Base-by-base conservation (phyloP, 2,888 invertebrate species). In the Pyrrhia umbra region DNA sequence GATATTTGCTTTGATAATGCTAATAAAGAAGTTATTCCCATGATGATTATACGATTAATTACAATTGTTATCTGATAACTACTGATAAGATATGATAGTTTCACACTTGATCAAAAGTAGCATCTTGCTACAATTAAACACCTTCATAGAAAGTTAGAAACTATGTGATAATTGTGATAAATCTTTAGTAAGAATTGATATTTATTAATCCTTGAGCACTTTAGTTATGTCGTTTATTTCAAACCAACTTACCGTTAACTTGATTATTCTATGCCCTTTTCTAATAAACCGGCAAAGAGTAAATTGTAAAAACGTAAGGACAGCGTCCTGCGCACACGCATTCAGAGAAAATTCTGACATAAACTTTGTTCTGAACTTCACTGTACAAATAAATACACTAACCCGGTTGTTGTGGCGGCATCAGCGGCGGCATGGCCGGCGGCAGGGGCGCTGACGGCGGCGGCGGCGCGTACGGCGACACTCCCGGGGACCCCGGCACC, bases 381-480 rank as follows among this genome's bases (percentile, higher is more conserved):
- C 74, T 58, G 18, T 25, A 42, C 2, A 46, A 46, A 51, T 5
- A 55, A 55, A 58, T 55, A 9, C 57, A 72, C 93, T 93, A 69
- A 95, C 95, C 94, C 67, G 94, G 93, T 82, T 92, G 92, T 81
- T 90, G 95, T 52, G 88, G 95, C 81, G 88, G 95, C 86, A 88
- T 85, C 63, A 93, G 90, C 69, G 95, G 96, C 58, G 95, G 95
- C 90, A 95, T 93, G 34, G 93, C 90, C 84, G 80, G 95, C 86
- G 78, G 95, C 90, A 85, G 96, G 91, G 86, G 96, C 91, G 96
- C 96, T 45, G 96, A 96, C 49, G 96, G 96, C 43, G 86, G 92
- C 40, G 86, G 89, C 39, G 85, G 94, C 61, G 94, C 91, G 82
- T 86, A 90, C 83, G 94, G 95, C 3, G 92, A 90, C 70, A 92